phyloP scores from a whole-genome alignment of 2,888 invertebrate species.

The Drosophila affinis region DNA sequence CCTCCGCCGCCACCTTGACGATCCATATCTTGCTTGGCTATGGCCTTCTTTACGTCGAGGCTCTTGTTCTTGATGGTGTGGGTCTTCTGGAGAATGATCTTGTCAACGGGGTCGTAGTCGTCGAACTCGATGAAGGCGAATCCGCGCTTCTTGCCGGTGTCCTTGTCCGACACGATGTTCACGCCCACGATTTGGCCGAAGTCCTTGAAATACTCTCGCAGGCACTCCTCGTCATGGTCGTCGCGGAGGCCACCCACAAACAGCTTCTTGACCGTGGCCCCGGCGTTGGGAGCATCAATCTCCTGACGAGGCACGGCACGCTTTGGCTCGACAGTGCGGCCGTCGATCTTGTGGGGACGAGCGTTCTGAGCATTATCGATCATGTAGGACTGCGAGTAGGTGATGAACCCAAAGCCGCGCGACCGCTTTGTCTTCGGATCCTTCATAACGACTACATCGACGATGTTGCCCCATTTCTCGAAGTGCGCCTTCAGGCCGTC shows the following conservation, averaged over 20 bases:
- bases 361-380: slow-evolving; percentile 97
- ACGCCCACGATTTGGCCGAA: slow-evolving; percentile 94
- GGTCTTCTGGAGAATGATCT: slow-evolving; percentile 90
- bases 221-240: slow-evolving; percentile 94
- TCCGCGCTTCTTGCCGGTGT: slow-evolving; percentile 95
- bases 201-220: slow-evolving; percentile 91
- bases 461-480: slow-evolving; percentile 98
- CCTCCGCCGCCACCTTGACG: slow-evolving; percentile 85
- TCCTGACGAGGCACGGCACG: slow-evolving; percentile 97
- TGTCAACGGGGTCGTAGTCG: slow-evolving; percentile 98
- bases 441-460: slow-evolving; percentile 98
- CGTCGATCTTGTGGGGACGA: slow-evolving; percentile 96
- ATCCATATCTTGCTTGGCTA: slow-evolving; percentile 94
- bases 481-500: slow-evolving; percentile 96
- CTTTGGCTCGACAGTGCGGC: slow-evolving; percentile 97
- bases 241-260: slow-evolving; percentile 97
- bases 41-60: slow-evolving; percentile 96
- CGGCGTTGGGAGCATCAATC: slow-evolving; percentile 95
- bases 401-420: slow-evolving; percentile 98
- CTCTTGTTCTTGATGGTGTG: slow-evolving; percentile 93
- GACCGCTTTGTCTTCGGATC: slow-evolving; percentile 97
- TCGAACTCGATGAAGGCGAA: slow-evolving; percentile 98
- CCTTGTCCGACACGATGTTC: slow-evolving; percentile 96
- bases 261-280: slow-evolving; percentile 96
- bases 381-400: slow-evolving; percentile 96